Base-by-base conservation (phyloP, 2,113 vertebrate species). In the Centrocercus urophasianus region DNA sequence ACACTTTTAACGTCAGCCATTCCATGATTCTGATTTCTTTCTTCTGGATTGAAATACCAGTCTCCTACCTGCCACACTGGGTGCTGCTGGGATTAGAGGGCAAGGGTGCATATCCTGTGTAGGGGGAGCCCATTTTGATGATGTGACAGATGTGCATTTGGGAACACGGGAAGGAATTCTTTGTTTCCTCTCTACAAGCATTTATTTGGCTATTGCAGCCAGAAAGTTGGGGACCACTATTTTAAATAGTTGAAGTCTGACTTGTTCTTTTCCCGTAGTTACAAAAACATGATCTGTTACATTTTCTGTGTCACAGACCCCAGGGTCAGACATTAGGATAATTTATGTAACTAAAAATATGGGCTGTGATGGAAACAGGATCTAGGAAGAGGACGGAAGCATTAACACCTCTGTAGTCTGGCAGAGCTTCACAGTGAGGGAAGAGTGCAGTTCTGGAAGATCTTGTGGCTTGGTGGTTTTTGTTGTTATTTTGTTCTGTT, bases 271-370 rank as follows among this genome's bases (percentile, higher is more conserved):
- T 56, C 70, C 69, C 56, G 11, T 19, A 28, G 34, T 75, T 61
- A 22, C 6, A 63, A 65, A 81, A 61, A 75, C 0, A 0, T 54
- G 22, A 42, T 83, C 56, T 48, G 30, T 50, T 95, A 93, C 5
- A 10, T 93, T 86, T 91, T 71, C 79, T 88, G 19, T 81, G 77
- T 88, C 61, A 32, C 38, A 40, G 16, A 32, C 80, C 80, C 24
- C 8, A 2, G 72, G 42, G 50, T 85, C 72, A 95, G 74, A 61
- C 38, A 4, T n/a, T 34, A 57, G 83, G 76, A 74, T 95, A 75
- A 91, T 81, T 93, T 93, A 34, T 54, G 45, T 80, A 88, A 91
- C 88, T 94, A 78, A 96, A 95, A 94, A 83, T 90, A 95, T 27
- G 50, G 47, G 3, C 64, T 81, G 52, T 72, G 71, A 57, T 1